Evolutionary conservation across 2,888 invertebrate species (phyloP).

Genomic region (Catonia carolina): DNA sequence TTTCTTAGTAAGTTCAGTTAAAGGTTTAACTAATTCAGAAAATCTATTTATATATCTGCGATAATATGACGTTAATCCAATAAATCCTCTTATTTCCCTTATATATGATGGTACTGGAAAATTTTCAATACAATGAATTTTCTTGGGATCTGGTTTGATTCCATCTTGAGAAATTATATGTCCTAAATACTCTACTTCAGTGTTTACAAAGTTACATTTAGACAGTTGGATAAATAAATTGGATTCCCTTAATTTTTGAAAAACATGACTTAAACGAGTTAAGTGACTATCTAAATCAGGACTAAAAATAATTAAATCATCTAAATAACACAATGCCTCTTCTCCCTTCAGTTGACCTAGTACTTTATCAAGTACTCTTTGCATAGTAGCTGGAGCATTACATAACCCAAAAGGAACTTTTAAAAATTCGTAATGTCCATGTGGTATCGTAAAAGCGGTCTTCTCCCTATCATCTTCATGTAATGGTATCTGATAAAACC

Average conservation of each 20-base stretch:
- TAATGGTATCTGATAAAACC: too few relatives aligned
- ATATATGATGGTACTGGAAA: background rate
- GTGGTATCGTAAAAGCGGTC: slow-evolving; percentile 37
- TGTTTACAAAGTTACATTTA: background rate
- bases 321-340: slow-evolving; percentile 21
- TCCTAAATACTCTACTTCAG: background rate
- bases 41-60: background rate
- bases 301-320: slow-evolving; percentile 5
- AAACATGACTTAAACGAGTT: background rate
- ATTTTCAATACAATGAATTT: background rate
- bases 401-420: slow-evolving; percentile 37
- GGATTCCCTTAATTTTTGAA: background rate
- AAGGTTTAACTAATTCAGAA: background rate
- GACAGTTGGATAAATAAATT: background rate
- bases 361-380: slow-evolving; percentile 35
- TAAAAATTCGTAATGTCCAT: slow-evolving; percentile 36
- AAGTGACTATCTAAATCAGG: too few relatives aligned
- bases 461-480: slow-evolving; percentile 34
- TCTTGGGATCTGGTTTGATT: background rate
- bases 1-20: background rate
- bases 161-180: background rate
- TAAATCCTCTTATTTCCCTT: background rate
- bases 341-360: slow-evolving; percentile 30
- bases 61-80: background rate
- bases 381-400: too few relatives aligned